Base-by-base conservation (phyloP, 2,113 vertebrate genomes). In the Podarcis muralis region DNA sequence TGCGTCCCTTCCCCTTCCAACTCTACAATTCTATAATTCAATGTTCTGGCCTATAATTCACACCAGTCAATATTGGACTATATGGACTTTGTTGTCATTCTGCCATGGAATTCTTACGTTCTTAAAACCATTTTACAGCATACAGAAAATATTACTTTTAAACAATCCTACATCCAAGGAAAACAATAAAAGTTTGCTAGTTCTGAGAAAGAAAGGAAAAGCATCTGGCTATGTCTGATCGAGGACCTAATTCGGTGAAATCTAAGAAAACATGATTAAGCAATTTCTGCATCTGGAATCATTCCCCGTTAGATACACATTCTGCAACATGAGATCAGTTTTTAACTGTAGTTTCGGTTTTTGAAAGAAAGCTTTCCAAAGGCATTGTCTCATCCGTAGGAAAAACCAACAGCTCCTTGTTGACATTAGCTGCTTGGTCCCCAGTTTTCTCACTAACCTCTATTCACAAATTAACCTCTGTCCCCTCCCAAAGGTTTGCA, bases 321-420 rank as follows among this genome's bases (percentile, higher is more conserved):
- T 62, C 65, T 30, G 79, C 25, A 65, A 89, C 79, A 76, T 2
- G 72, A 91, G 89, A 83, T 83, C 85, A 91, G 53, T 43, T 16
- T 27, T 79, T 53, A 53, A 0, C 0, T 59, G 23, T 75, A 78
- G 40, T 35, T 85, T 9, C 81, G n/a, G 81, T 90, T 79, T 90
- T 79, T 27, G 84, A 69, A 92, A 83, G 48, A 78, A 1, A 0
- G 53, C 15, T 79, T 86, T 82, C 85, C 1, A 2, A 5, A 91
- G 32, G 4, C 82, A 83, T 75, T 74, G 8, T 69, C 27, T 7
- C 81, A 5, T 11, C 2, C 20, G 11, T 16, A 23, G 62, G 83
- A 80, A 13, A 76, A 2, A 81, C 22, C 25, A 6, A 5, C 18
- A 3, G n/a, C 53, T 88, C 92, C 53, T 83, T 76, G 5, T 11